Base-by-base conservation (phyloP, 2,888 invertebrate genomes). In the Hydrotaea diabolus region DNA sequence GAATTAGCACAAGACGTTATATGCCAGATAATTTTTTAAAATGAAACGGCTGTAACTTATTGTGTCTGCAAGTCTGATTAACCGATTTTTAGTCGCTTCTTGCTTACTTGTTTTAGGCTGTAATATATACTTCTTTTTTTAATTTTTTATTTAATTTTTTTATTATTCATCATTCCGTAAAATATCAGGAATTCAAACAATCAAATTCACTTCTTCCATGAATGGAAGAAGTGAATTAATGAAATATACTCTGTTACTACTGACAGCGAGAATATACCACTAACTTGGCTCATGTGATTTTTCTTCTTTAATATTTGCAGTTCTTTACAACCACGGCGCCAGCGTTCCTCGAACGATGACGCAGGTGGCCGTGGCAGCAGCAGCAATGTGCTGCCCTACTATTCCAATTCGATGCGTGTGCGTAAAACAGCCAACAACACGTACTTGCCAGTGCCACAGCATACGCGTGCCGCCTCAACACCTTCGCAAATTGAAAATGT, bases 401-500 rank as follows among this genome's bases (percentile, higher is more conserved):
- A 91, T 88, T 91, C 91, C 43, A 92, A 89, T 85, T 90, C 91
- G 21, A 89, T 91, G 90, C 89, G 92, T 43, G 89, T 90, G 77
- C 90, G 92, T 74, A 92, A 92, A 75, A 89, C 90, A 15, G 31
- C 59, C 7, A 46, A 59, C 11, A 82, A 82, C 71, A 90, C 90
- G 8, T 89, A 89, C 77, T 86, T 92, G 80, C 92, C 92, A 36
- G 89, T 92, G 75, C 92, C 92, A 53, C 88, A 90, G 13, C 92
- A 92, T 86, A 88, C 91, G 15, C 89, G 92, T 72, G 92, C 92
- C 19, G 92, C 92, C 5, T 92, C 92, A 64, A 92, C 92, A 72
- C 92, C 92, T 57, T 92, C 92, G 26, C 92, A 92, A 88, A 90
- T 92, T 15, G 92, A 92, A 86, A 92, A 91, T 86, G 86, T 89